Percentiles rank a stretch among this genome's conserved stretches.
phyloP scores from a whole-genome alignment of 2,888 invertebrate genomes.

The Drosophila melanocephala region DNA sequence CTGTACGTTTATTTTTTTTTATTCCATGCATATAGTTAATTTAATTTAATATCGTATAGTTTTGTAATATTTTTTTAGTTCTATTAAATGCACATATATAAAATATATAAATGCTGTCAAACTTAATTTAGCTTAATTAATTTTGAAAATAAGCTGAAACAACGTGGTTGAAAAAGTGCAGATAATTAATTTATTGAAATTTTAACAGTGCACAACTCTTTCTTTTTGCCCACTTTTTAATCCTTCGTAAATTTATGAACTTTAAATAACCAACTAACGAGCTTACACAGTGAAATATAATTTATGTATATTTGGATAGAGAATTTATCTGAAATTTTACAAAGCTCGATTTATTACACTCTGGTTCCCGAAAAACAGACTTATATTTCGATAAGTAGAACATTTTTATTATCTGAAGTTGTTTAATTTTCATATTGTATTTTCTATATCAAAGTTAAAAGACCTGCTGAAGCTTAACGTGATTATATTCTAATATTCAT shows the following conservation, averaged over 20 bases:
- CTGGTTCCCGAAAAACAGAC: not conserved
- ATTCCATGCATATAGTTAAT: constrained; percentile 54
- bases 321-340: not conserved
- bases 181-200: constrained; percentile 50
- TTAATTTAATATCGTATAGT: constrained; percentile 68
- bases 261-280: not conserved
- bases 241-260: not conserved
- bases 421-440: too few species aligned
- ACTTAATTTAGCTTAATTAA: constrained; percentile 75
- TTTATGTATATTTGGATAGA: not conserved
- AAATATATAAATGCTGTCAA: constrained; percentile 60
- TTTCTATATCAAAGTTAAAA: not conserved
- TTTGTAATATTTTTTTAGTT: constrained; percentile 11
- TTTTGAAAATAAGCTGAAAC: constrained; percentile 57
- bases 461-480: not conserved
- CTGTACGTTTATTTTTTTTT: constrained; percentile 10
- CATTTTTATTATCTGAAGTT: not conserved
- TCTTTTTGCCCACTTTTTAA: constrained; percentile 2
- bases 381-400: not conserved
- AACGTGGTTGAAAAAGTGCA: constrained; percentile 27
- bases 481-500: not conserved
- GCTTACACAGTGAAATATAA: not conserved
- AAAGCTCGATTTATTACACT: not conserved
- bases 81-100: constrained; percentile 24
- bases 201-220: not conserved